Evolutionary conservation across 2,113 vertebrate species (phyloP).

Genomic region (Scolopax mira): DNA sequence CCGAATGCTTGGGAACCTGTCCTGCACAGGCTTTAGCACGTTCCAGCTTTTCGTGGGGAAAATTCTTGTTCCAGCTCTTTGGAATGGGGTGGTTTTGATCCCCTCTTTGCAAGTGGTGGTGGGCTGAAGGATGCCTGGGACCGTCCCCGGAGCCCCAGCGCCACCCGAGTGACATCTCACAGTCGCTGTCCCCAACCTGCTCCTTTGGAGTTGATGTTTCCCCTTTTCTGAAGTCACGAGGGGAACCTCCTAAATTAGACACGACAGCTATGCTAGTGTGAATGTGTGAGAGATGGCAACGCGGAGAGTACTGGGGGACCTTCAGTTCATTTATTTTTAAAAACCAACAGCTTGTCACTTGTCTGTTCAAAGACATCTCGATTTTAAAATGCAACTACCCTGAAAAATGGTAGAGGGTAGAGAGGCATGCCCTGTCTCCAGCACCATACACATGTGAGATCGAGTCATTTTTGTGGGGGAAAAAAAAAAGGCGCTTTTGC

Average conservation of each 20-base stretch:
- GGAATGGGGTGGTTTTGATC: not conserved
- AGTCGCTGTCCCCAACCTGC: not conserved
- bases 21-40: not conserved
- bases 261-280: fast-evolving
- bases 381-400: not conserved
- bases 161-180: not conserved
- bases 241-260: not conserved
- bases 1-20: not conserved
- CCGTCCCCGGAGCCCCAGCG: not conserved
- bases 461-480: not conserved
- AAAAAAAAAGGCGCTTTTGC: not conserved
- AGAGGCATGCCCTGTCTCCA: not conserved
- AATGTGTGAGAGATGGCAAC: not conserved
- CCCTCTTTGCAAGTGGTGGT: not conserved
- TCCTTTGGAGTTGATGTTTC: not conserved
- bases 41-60: not conserved
- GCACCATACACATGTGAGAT: fast-evolving
- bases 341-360: not conserved
- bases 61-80: not conserved
- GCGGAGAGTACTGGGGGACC: not conserved
- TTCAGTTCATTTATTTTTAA: not conserved
- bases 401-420: not conserved
- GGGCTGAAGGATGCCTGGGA: fast-evolving
- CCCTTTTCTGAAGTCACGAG: not conserved
- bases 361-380: not conserved